Percentiles rank a stretch among this genome's conserved stretches.
phyloP scores from a whole-genome alignment of 2,888 invertebrate species.

The Campoplex capitator region DNA sequence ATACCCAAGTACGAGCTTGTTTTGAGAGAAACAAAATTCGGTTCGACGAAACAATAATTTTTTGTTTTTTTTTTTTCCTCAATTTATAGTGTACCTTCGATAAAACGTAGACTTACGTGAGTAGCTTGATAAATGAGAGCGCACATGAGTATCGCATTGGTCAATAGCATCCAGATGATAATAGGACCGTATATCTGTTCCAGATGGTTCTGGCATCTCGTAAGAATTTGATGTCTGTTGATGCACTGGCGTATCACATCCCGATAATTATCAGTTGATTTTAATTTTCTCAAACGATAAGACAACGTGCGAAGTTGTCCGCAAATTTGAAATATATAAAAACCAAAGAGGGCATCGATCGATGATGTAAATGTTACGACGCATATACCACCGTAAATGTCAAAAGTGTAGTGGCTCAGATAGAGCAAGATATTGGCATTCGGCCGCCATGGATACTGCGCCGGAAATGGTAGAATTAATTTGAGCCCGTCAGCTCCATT shows the following conservation, averaged over 20 bases:
- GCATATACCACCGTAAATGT: constrained; percentile 41
- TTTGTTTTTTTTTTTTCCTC: too few relatives aligned
- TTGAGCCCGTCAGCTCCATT: constrained; percentile 49
- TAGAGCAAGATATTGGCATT: constrained; percentile 47
- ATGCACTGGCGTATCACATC: constrained; percentile 55
- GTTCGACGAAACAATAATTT: too few relatives aligned
- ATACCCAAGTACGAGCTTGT: too few relatives aligned
- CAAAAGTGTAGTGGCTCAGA: constrained; percentile 52
- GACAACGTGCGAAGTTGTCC: constrained; percentile 63
- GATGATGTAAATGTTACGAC: constrained; percentile 24
- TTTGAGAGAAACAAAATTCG: too few relatives aligned
- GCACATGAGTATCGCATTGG: constrained; percentile 60
- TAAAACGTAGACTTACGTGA: neutral
- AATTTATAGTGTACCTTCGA: too few relatives aligned
- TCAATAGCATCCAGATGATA: constrained; percentile 59
- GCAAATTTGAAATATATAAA: constrained; percentile 66
- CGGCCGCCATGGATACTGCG: constrained; percentile 64
- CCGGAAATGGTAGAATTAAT: constrained; percentile 57
- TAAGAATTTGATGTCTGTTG: constrained; percentile 53
- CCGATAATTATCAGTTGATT: constrained; percentile 31
- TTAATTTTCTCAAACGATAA: constrained; percentile 42
- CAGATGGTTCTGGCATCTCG: constrained; percentile 55
- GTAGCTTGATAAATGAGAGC: constrained; percentile 65
- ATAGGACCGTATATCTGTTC: constrained; percentile 64
- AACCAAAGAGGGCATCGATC: constrained; percentile 63